A percentile compares a stretch with the other conserved stretches of the same genome.
Evolutionary conservation across 2,113 vertebrate genomes (phyloP).

Genomic region (Leucoraja erinaceus): DNA sequence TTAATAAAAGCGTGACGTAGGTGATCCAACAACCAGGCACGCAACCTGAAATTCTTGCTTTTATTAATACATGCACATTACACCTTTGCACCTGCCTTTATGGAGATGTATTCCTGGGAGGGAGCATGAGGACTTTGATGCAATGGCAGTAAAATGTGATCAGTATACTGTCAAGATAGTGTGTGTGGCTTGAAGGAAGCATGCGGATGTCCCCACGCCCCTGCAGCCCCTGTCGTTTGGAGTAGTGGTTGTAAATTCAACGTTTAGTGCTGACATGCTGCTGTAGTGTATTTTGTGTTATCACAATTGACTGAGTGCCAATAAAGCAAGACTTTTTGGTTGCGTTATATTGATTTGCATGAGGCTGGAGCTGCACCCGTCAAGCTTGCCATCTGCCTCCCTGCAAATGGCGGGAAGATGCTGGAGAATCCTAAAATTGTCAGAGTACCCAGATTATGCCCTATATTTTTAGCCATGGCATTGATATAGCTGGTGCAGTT

Average conservation of each 20-base stretch:
- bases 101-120: background rate
- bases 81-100: background rate
- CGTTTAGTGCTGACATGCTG: background rate
- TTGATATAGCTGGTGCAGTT: too few relatives aligned
- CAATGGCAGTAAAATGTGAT: background rate
- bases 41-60: background rate
- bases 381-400: background rate
- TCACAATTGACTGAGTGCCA: too few relatives aligned
- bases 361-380: too few relatives aligned
- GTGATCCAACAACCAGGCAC: background rate
- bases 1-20: background rate
- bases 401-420: background rate
- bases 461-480: too few relatives aligned
- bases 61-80: background rate
- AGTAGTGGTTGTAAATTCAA: background rate
- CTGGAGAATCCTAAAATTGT: too few relatives aligned
- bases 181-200: background rate
- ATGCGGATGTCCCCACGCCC: background rate
- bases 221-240: background rate
- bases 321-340: too few relatives aligned
- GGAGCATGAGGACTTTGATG: background rate
- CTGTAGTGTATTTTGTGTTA: background rate
- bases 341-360: too few relatives aligned
- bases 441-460: too few relatives aligned
- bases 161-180: background rate